Evolutionary conservation across 23 tunicate genomes (phyloP).

Genomic region (Ciona savignyi): DNA sequence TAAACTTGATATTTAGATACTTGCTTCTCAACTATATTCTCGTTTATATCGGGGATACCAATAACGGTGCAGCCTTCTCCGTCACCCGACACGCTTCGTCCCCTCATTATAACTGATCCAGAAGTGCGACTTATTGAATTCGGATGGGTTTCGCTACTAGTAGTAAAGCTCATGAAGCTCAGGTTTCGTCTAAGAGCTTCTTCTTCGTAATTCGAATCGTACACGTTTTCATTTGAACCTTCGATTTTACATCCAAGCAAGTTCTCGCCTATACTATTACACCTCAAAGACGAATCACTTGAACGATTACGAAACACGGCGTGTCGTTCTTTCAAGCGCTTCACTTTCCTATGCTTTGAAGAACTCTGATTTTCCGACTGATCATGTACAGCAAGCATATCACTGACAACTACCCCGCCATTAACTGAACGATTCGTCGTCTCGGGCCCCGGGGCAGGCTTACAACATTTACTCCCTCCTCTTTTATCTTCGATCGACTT

Average conservation of each 20-base stretch:
- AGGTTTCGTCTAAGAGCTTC: conserved; percentile 21
- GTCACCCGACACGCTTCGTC: not conserved
- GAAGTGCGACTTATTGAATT: not conserved
- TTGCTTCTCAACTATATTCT: not conserved
- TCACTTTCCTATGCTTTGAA: not conserved
- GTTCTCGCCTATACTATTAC: not conserved
- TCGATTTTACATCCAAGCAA: not conserved
- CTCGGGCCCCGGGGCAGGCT: not conserved
- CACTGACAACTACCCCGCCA: not conserved
- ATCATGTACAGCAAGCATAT: not conserved
- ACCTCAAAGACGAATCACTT: not conserved
- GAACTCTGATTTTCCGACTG: not conserved
- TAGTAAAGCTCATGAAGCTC: conserved; percentile 25
- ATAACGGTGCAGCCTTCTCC: not conserved
- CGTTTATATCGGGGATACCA: not conserved
- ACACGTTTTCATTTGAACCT: not conserved
- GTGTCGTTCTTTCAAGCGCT: not conserved
- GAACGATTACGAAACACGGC: not conserved
- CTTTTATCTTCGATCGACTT: not conserved
- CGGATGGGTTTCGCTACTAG: not conserved
- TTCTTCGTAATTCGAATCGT: conserved; percentile 15
- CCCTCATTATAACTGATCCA: not conserved
- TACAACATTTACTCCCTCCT: no score
- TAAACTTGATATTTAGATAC: not conserved
- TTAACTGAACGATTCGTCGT: not conserved